Conservation (phyloP, 2,113 vertebrate genomes). For the Shinisaurus crocodilurus region DNA sequence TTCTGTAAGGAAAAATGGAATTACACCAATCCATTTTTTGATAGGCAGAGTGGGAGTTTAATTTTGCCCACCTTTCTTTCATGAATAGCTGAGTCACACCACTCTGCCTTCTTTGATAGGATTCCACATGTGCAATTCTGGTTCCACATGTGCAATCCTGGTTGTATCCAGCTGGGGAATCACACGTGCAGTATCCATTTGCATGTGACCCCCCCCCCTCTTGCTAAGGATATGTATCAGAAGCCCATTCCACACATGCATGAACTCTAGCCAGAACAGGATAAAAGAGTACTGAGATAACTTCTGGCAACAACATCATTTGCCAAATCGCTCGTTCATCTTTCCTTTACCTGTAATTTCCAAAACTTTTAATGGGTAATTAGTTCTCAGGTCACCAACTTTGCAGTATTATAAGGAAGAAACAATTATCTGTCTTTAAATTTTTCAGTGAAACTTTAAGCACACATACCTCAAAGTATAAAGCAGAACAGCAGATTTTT, state of each 20-base stretch:
- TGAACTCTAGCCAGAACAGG: not conserved
- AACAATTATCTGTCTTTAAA: not conserved
- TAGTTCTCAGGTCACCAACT: not conserved
- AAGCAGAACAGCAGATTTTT: not conserved
- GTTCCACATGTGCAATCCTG: not conserved
- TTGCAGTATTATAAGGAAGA: not conserved
- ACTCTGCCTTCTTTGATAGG: not conserved
- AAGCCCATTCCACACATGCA: not conserved
- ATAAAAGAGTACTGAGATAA: not conserved
- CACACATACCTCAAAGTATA: not conserved
- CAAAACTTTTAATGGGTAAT: constrained; percentile 3
- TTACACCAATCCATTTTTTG: not conserved
- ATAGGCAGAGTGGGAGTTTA: too few relatives aligned
- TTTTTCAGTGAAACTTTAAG: constrained; percentile 34
- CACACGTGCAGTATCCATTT: not conserved
- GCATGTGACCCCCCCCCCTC: not conserved
- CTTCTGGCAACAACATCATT: not conserved
- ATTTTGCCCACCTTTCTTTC: not conserved
- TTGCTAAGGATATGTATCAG: not conserved
- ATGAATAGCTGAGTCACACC: not conserved
- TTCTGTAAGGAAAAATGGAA: not conserved
- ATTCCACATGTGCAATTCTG: not conserved
- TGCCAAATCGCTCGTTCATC: not conserved
- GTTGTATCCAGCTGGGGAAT: not conserved
- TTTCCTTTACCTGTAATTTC: not conserved